These are phyloP conservation scores for Acinonyx jubatus DNA, from an alignment of 2,113 vertebrate species.

Conservation along the genomic window DNA sequence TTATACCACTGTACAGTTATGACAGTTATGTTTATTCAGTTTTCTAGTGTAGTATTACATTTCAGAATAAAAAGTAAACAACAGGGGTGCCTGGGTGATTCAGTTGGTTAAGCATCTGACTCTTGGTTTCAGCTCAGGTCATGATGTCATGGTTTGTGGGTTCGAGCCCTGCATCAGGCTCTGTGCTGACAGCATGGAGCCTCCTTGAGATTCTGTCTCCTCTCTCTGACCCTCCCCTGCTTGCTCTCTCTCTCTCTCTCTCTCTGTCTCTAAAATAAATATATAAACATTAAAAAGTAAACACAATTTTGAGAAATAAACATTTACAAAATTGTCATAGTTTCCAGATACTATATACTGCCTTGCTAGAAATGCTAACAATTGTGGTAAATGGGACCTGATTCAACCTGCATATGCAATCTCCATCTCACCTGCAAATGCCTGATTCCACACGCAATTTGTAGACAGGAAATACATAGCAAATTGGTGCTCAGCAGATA, in stretches of 20 bases:
- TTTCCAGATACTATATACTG: neutral
- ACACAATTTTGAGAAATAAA: neutral
- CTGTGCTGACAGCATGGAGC: no score
- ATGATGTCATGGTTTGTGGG: no score
- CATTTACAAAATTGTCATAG: neutral
- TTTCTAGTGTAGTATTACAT: neutral
- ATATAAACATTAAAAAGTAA: neutral
- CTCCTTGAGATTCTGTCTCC: no score
- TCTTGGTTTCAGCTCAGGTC: no score
- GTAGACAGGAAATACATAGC: conserved; percentile 61
- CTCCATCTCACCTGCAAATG: conserved; percentile 36
- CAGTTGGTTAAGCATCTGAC: no score
- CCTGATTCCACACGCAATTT: conserved; percentile 63
- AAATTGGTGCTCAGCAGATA: conserved; percentile 64
- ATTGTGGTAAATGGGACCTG: neutral
- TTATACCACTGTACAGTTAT: neutral
- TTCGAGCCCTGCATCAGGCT: no score
- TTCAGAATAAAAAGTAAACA: neutral
- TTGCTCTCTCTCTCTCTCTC: no score
- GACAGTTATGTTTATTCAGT: neutral
- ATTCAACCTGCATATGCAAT: conserved; percentile 53
- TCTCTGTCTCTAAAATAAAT: no score
- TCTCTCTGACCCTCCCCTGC: no score
- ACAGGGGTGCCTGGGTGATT: no score
- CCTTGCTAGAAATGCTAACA: conserved; percentile 41